These are phyloP conservation scores for Trematocara nigrifrons DNA, from an alignment of 2,113 vertebrate genomes.

Conservation along the genomic window DNA sequence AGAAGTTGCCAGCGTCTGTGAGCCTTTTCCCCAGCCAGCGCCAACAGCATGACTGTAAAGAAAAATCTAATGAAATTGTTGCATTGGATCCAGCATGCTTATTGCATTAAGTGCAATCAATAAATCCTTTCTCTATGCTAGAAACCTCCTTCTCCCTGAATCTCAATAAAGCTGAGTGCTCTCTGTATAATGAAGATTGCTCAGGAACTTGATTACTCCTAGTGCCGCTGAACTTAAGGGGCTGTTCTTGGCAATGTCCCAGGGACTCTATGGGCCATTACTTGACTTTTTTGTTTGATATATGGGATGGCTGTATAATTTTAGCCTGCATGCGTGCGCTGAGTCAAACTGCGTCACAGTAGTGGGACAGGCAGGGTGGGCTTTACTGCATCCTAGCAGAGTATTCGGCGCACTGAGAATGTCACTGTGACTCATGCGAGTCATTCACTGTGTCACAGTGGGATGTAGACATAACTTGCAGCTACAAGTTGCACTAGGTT, in stretches of 20 bases:
- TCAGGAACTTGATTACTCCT: conserved; percentile 71
- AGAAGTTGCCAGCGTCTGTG: not conserved
- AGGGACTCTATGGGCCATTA: not conserved
- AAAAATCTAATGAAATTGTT: conserved; percentile 70
- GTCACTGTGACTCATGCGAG: not conserved
- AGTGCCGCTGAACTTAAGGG: conserved; percentile 37
- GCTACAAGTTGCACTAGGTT: not conserved
- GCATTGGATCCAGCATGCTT: conserved; percentile 67
- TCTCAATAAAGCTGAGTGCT: conserved; percentile 76
- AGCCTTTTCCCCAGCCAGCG: not conserved
- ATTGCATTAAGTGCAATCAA: conserved; percentile 81
- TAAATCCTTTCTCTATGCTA: conserved; percentile 71
- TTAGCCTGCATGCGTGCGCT: not conserved
- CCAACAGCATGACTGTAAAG: conserved; percentile 26
- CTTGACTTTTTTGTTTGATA: conserved; percentile 18
- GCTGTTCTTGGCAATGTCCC: conserved; percentile 42
- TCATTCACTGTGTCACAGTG: not conserved
- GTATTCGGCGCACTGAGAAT: not conserved
- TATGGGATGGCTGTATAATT: conserved; percentile 8
- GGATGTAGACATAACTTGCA: not conserved
- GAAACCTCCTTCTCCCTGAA: conserved; percentile 56
- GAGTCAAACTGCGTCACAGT: not conserved
- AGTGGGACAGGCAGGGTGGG: not conserved
- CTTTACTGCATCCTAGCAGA: not conserved
- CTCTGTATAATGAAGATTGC: conserved; percentile 74